These are phyloP conservation scores for Drosophila pachea DNA, from an alignment of 1,140 invertebrate genomes.

Conservation along the genomic window DNA sequence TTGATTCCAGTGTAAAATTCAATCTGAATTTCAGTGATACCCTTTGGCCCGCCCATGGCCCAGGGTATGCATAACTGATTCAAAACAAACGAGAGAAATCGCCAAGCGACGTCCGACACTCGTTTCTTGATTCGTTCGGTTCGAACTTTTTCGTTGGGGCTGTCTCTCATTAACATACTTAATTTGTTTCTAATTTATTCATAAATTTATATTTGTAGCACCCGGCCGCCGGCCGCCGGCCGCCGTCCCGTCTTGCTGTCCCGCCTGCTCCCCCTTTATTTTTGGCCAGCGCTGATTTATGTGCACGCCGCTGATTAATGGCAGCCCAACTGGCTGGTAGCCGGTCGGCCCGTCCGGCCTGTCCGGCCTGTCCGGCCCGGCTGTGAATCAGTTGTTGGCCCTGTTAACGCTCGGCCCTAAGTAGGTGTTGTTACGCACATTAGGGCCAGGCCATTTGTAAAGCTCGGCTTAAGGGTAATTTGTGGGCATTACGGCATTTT, in stretches of 20 bases:
- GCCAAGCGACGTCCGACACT: conserved; percentile 35
- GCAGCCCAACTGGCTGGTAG: conserved; percentile 37
- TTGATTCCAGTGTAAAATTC: too few relatives aligned
- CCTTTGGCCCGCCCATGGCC: neutral
- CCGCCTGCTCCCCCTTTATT: conserved; percentile 38
- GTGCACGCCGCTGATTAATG: conserved; percentile 66
- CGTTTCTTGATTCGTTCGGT: conserved; percentile 17
- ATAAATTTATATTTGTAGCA: conserved; percentile 77
- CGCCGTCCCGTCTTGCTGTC: conserved; percentile 22
- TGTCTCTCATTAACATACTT: conserved; percentile 72
- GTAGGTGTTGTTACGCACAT: conserved; percentile 75
- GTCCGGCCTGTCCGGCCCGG: too few relatives aligned
- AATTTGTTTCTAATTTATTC: conserved; percentile 77
- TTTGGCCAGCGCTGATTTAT: conserved; percentile 60
- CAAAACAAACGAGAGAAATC: conserved; percentile 37
- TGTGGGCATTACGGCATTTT: conserved; percentile 54
- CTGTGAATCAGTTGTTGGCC: conserved; percentile 59
- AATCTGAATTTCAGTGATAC: too few relatives aligned
- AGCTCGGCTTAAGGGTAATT: conserved; percentile 53
- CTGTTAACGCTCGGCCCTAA: conserved; percentile 46
- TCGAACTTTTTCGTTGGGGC: conserved; percentile 10
- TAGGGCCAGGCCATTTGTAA: conserved; percentile 52
- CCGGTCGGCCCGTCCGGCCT: conserved; percentile 21
- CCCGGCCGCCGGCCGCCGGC: conserved; percentile 50
- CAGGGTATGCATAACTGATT: conserved; percentile 21